Conservation (phyloP, 2,797 vertebrate species). For the Eulemur mongoz region DNA sequence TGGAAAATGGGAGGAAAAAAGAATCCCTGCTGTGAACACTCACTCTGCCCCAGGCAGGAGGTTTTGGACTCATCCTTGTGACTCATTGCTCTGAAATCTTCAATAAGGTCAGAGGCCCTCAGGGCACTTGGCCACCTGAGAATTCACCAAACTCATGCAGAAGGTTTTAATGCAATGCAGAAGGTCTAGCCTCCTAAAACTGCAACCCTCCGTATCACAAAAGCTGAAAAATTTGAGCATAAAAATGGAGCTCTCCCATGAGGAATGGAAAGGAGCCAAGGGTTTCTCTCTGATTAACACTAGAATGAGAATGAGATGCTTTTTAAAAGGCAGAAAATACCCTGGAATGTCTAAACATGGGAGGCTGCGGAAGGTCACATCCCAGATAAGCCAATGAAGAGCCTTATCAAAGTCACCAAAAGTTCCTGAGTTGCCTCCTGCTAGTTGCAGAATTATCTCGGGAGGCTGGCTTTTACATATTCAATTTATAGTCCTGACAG, state of each 20-base stretch:
- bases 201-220: neutral
- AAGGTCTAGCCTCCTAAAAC: neutral
- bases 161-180: neutral
- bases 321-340: neutral
- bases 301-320: neutral
- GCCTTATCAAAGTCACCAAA: neutral
- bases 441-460: fast-evolving
- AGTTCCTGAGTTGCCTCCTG: neutral
- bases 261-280: neutral
- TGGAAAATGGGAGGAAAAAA: neutral
- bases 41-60: fast-evolving
- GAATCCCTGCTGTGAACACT: fast-evolving
- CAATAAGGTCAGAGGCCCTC: neutral
- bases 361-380: neutral
- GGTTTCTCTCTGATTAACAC: neutral
- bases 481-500: neutral
- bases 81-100: neutral
- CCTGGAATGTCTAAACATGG: neutral
- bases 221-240: neutral
- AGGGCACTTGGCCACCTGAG: neutral
- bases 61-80: neutral
- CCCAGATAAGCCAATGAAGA: neutral
- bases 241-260: neutral
- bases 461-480: neutral
- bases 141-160: neutral